Evolutionary conservation across 2,113 vertebrate species (phyloP), one percentile per base, ranked within the genome.

Genomic region (Chionis minor): DNA sequence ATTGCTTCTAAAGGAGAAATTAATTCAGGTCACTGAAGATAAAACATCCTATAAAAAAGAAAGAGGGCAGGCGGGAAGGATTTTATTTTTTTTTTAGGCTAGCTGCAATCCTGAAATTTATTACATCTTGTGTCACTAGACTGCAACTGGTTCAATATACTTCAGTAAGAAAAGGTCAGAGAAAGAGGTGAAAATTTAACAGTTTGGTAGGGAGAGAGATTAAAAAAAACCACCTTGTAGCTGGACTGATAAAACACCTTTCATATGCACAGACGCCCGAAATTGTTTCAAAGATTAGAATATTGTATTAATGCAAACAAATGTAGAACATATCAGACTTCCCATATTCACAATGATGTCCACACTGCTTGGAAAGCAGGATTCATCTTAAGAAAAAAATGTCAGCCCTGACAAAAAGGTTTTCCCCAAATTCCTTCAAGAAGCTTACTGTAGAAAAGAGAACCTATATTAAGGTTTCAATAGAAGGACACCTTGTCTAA

Each of bases 1-100:
- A 8, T 74, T 69, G 14, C 17, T 95, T 95, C 23, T 73, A 58
- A 94, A 95, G 62, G 61, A 44, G 35, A 62, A 88, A 85, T 71
- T 75, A 3, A 75, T 74, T 73, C 45, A 54, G 52, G 38, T 52
- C 44, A 75, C 62, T 70, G 81, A 91, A 92, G 59, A 84, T n/a
- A 94, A 95, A 66, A 45, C 3, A 28, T 77, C 27, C 14, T 49
- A 42, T 32, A 35, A 47, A 82, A 75, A 70, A 32, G 17, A 35
- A 47, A 86, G 28, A 44, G 8, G 7, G 2, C 6, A 38, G 12
- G 21, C 74, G 9, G 19, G 8, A 65, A 87, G 8, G 12, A 42
- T 47, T 7, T 58, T n/a, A 4, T 75, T 88, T 85, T 58, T n/a
- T 4, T 75, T 88, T 85, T 72, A 44, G 51, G n/a, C 6, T 26